Conservation (phyloP, 2,797 vertebrate genomes). For the Oryzias dopingdopingensis region DNA sequence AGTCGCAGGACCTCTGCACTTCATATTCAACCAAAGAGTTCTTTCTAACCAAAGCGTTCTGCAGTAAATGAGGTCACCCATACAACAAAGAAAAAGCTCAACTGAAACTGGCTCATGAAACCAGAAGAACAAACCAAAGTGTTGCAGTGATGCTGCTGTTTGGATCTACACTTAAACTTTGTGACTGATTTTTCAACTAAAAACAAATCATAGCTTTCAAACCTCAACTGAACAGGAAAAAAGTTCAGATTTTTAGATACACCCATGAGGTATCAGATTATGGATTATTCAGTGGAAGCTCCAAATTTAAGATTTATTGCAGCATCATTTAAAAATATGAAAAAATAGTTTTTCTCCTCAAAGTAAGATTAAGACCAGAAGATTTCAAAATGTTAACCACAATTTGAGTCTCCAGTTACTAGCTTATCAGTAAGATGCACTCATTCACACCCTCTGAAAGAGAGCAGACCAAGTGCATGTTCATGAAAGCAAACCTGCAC, state of each 20-base stretch:
- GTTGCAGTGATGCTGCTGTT: too few relatives aligned
- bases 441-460: conserved; percentile 33
- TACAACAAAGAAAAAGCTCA: too few relatives aligned
- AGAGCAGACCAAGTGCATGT: conserved; percentile 22
- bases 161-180: too few relatives aligned
- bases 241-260: background rate
- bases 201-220: background rate
- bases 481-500: conserved; percentile 56
- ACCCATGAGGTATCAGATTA: background rate
- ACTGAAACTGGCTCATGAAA: too few relatives aligned
- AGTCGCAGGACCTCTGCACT: too few relatives aligned
- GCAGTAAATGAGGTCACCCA: too few relatives aligned
- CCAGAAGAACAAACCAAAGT: too few relatives aligned
- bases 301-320: too few relatives aligned
- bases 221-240: background rate
- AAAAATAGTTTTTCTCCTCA: background rate
- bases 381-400: conserved; percentile 11
- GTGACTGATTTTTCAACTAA: too few relatives aligned
- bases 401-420: background rate
- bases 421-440: conserved; percentile 11
- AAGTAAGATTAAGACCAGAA: conserved; percentile 7
- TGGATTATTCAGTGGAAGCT: background rate
- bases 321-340: too few relatives aligned
- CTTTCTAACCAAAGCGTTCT: too few relatives aligned
- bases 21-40: too few relatives aligned